Conservation (phyloP, 2,797 vertebrate species). For the Schizothorax lantsangensis region DNA sequence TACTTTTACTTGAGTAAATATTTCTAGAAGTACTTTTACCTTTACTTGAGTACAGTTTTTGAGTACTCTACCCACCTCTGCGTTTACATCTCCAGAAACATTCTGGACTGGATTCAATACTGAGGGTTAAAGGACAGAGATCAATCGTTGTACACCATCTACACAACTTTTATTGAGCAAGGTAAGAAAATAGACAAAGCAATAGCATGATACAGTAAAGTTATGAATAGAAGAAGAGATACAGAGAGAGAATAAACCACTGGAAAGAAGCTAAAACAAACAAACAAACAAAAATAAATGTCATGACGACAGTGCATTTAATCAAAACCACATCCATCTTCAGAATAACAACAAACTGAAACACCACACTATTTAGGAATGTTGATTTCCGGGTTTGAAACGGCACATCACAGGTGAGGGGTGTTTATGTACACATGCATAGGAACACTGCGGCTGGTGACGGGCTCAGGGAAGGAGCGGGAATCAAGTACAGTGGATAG, state of each 20-base stretch:
- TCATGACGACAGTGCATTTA: constrained; percentile 49
- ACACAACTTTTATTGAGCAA: constrained; percentile 62
- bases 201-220: constrained; percentile 53
- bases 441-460: constrained; percentile 34
- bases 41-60: no score
- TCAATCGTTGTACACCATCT: constrained; percentile 34
- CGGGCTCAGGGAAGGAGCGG: constrained; percentile 40
- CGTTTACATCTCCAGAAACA: not conserved
- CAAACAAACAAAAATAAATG: constrained; percentile 40
- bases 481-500: constrained; percentile 75
- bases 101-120: not conserved
- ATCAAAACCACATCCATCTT: constrained; percentile 49
- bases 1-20: no score
- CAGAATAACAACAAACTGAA: constrained; percentile 45
- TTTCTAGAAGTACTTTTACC: no score
- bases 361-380: constrained; percentile 57
- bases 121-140: constrained; percentile 26
- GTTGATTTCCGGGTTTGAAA: constrained; percentile 55
- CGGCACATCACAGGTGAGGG: constrained; percentile 41
- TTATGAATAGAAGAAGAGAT: constrained; percentile 21
- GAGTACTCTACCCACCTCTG: no score
- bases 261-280: constrained; percentile 29
- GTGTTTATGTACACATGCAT: constrained; percentile 48
- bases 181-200: constrained; percentile 59
- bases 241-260: constrained; percentile 13